Conservation (phyloP, 2,888 invertebrate species). For the Cylloceria caligata region DNA sequence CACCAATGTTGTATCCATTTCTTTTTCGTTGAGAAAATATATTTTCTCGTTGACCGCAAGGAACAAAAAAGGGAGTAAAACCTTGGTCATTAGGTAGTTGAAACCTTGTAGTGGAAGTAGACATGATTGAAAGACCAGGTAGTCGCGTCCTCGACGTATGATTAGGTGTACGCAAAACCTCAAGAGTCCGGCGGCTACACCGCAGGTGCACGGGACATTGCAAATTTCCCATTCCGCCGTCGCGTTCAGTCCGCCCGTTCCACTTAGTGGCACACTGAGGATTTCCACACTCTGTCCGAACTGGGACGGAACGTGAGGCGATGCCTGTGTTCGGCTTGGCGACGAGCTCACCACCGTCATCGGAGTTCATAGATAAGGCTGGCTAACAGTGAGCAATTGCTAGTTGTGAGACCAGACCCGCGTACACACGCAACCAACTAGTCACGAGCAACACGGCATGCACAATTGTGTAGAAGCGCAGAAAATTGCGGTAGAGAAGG, state of each 20-base stretch:
- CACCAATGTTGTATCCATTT: neutral
- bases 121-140: conserved; percentile 40
- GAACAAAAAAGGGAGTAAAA: conserved; percentile 6
- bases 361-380: conserved; percentile 32
- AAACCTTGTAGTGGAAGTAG: conserved; percentile 24
- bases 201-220: conserved; percentile 71
- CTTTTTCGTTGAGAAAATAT: conserved; percentile 1
- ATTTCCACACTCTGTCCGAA: conserved; percentile 71
- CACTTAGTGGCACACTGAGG: conserved; percentile 74
- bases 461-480: conserved; percentile 45
- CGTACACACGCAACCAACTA: conserved; percentile 12
- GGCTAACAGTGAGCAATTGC: conserved; percentile 46
- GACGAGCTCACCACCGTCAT: conserved; percentile 42
- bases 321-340: conserved; percentile 49
- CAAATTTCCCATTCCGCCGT: conserved; percentile 75
- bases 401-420: conserved; percentile 20
- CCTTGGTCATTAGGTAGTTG: conserved; percentile 10
- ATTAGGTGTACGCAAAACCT: conserved; percentile 61
- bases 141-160: conserved; percentile 48
- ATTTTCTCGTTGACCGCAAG: conserved; percentile 18
- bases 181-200: conserved; percentile 41
- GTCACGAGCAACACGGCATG: conserved; percentile 25
- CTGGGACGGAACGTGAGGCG: conserved; percentile 59
- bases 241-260: conserved; percentile 63
- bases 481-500: conserved; percentile 48